Conservation (phyloP, 2,113 vertebrate species). For the Triplophysa dalaica region DNA sequence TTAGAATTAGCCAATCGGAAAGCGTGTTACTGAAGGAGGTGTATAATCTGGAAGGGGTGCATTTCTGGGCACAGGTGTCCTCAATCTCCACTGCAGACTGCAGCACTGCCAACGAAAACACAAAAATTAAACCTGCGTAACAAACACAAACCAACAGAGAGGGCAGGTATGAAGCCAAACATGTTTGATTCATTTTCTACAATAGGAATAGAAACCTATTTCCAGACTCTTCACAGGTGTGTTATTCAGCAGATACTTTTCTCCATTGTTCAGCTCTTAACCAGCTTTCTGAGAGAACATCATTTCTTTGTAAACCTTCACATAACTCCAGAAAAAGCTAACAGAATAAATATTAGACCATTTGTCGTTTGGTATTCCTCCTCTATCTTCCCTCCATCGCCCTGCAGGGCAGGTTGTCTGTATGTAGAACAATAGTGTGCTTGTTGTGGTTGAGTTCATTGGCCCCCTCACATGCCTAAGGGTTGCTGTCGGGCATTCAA, state of each 20-base stretch:
- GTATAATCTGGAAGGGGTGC: too few relatives aligned
- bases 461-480: constrained; percentile 20
- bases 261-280: background rate
- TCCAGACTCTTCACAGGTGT: constrained; percentile 10
- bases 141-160: too few relatives aligned
- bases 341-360: constrained; percentile 33
- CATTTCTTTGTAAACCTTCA: background rate
- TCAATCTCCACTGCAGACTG: too few relatives aligned
- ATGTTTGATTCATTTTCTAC: too few relatives aligned
- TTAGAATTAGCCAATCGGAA: too few relatives aligned
- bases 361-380: constrained; percentile 24
- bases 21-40: too few relatives aligned
- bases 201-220: constrained; percentile 7
- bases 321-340: constrained; percentile 1
- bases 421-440: background rate
- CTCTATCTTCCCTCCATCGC: constrained; percentile 31
- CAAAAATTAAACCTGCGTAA: too few relatives aligned
- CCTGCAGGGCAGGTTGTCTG: constrained; percentile 14
- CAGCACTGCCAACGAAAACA: too few relatives aligned
- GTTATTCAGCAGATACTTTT: constrained; percentile 3
- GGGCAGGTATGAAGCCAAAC: too few relatives aligned
- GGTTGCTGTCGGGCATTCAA: constrained; percentile 46
- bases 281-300: background rate
- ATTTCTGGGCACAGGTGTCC: too few relatives aligned
- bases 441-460: background rate